Conservation (phyloP, 2,113 vertebrate species). For the Sarotherodon lohbergeri region DNA sequence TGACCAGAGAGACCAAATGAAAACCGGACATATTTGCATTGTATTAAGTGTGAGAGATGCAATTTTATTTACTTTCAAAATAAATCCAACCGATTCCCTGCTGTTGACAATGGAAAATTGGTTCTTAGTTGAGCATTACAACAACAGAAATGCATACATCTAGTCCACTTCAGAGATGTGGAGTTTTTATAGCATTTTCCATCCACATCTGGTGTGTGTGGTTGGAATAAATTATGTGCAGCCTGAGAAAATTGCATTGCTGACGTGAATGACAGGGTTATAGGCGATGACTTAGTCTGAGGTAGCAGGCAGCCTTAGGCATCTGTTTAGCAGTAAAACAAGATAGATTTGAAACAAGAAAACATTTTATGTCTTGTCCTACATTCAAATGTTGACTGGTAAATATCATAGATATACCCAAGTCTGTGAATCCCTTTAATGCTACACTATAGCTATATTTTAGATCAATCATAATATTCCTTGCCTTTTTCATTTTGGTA, state of each 20-base stretch:
- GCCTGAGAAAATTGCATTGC: slow-evolving; percentile 67
- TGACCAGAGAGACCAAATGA: neutral
- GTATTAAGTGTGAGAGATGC: neutral
- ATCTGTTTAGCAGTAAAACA: slow-evolving; percentile 18
- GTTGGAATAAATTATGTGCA: slow-evolving; percentile 68
- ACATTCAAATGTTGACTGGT: neutral
- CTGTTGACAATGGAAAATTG: slow-evolving; percentile 15
- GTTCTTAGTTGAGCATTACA: slow-evolving; percentile 4
- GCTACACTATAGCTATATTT: neutral
- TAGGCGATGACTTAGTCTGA: slow-evolving; percentile 49
- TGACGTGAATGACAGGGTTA: slow-evolving; percentile 63
- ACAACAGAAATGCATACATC: slow-evolving; percentile 49
- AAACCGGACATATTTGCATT: neutral
- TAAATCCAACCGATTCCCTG: neutral
- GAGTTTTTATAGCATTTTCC: slow-evolving; percentile 69
- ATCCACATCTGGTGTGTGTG: slow-evolving; percentile 68
- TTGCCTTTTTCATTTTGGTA: neutral
- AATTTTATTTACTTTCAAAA: neutral
- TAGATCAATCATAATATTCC: neutral
- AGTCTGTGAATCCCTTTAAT: neutral
- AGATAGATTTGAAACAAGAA: neutral
- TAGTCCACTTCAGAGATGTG: slow-evolving; percentile 53
- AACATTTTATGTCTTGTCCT: neutral
- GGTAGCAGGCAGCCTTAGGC: slow-evolving; percentile 23
- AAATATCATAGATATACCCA: neutral